Evolutionary conservation across 2,888 invertebrate species (phyloP), one percentile per base, ranked within the genome.

Genomic region (Perizoma affinitatum): DNA sequence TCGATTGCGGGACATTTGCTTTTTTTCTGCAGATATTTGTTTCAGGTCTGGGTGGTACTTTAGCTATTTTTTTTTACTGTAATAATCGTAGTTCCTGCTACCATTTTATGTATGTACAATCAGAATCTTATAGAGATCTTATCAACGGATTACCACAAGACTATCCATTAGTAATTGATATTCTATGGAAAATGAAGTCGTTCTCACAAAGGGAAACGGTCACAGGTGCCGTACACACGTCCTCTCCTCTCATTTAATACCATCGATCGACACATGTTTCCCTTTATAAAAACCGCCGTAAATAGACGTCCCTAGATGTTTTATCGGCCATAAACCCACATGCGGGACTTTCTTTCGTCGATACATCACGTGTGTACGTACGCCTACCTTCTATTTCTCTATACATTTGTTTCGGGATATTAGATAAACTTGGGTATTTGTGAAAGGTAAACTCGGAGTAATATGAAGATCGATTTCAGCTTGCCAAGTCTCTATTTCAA

Each of bases 311-410:
- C 82, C 82, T 83, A 79, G 82, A 83, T 82, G 80, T 85, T 88
- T 88, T 87, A 90, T 88, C 84, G 89, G 75, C 86, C 79, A 86
- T 87, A 88, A 89, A 88, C 82, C 80, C 84, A 81, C 83, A 83
- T 84, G 84, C 80, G 78, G n/a, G 80, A 80, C 82, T 80, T 80
- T 75, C 73, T 75, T 77, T 78, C 75, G 74, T 72, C 83, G 79
- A 85, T 87, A 86, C 77, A 83, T 87, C 86, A 85, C 84, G 83
- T 84, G 77, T 77, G 72, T 80, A 78, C 79, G 76, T 65, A 68
- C 73, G 22, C 80, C 75, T 76, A 45, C 59, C 58, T 76, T 68
- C 69, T 65, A 65, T 68, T 71, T 68, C 66, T 71, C 58, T 63
- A 65, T 66, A 63, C 66, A 72, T 63, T 69, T 74, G 58, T 66